A percentile compares a stretch with the other conserved stretches of the same genome.
Conservation (phyloP, 2,797 vertebrate species). For the Allobates femoralis region DNA sequence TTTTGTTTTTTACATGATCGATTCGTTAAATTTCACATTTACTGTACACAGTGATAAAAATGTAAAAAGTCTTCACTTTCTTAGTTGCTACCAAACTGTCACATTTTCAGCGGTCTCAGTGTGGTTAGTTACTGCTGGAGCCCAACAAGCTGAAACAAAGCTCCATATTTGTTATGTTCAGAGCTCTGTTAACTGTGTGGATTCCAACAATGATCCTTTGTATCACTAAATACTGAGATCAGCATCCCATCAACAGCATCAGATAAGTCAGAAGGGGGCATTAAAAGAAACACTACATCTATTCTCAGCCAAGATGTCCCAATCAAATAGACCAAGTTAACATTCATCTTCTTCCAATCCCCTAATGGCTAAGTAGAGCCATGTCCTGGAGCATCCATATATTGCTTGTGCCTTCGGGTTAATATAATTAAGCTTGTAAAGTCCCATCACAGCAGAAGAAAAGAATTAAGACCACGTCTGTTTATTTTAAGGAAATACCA, state of each 20-base stretch:
- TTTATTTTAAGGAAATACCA: slow-evolving; percentile 43
- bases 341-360: background rate
- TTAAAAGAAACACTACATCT: slow-evolving; percentile 3
- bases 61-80: background rate
- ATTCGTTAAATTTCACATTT: no score
- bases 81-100: background rate
- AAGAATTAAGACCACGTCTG: background rate
- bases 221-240: slow-evolving; percentile 44
- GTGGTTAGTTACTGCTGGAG: background rate
- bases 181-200: slow-evolving; percentile 27
- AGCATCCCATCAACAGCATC: slow-evolving; percentile 36
- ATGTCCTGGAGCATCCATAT: background rate
- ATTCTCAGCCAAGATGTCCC: background rate
- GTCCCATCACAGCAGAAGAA: background rate
- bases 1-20: no score
- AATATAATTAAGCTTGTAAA: background rate
- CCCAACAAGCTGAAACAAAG: slow-evolving; percentile 24
- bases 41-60: background rate
- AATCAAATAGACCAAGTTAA: background rate
- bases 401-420: background rate
- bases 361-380: background rate
- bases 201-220: slow-evolving; percentile 49
- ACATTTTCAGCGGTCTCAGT: background rate
- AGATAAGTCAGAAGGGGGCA: background rate
- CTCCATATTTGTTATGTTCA: slow-evolving; percentile 20